A percentile compares a stretch with the other conserved stretches of the same genome.
phyloP scores from a whole-genome alignment of 37 sponge, comb jelly and placozoan genomes.

The Halichondria panicea region DNA sequence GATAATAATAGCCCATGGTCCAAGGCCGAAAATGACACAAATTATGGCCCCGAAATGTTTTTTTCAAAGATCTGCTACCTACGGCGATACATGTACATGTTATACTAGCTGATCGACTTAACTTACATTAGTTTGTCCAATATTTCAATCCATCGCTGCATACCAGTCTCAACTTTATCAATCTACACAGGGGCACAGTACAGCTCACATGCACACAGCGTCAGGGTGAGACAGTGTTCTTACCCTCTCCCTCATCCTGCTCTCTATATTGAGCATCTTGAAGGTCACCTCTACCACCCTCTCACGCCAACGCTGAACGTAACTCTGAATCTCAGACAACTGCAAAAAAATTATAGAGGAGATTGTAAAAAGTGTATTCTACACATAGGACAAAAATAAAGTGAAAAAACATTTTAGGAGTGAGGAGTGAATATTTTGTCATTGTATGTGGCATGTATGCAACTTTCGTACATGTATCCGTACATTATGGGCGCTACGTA shows the following conservation, averaged over 20 bases:
- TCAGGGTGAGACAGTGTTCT: neutral
- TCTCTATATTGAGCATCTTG: constrained; percentile 44
- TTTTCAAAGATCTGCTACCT: too few relatives aligned
- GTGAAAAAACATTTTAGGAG: neutral
- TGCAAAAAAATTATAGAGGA: neutral
- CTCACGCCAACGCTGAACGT: constrained; percentile 58
- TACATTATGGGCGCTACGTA: neutral
- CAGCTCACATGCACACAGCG: neutral
- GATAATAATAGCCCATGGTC: too few relatives aligned
- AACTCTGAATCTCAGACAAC: constrained; percentile 61
- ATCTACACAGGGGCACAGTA: constrained; percentile 32
- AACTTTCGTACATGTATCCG: neutral
- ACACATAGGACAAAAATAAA: neutral
- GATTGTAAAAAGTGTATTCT: too few relatives aligned
- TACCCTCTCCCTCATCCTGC: constrained; percentile 53
- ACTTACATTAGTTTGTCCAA: constrained; percentile 31
- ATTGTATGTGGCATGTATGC: constrained; percentile 3
- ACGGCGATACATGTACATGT: too few relatives aligned
- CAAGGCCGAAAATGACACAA: neutral
- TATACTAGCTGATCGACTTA: too few relatives aligned
- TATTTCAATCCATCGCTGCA: constrained; percentile 54
- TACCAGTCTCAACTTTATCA: constrained; percentile 31
- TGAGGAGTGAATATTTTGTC: neutral
- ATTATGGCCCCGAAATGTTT: neutral
- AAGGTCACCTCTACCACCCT: constrained; percentile 9